Percentiles rank a stretch among this genome's conserved stretches.
phyloP scores from a whole-genome alignment of 2,888 invertebrate species.

The Labia minor region DNA sequence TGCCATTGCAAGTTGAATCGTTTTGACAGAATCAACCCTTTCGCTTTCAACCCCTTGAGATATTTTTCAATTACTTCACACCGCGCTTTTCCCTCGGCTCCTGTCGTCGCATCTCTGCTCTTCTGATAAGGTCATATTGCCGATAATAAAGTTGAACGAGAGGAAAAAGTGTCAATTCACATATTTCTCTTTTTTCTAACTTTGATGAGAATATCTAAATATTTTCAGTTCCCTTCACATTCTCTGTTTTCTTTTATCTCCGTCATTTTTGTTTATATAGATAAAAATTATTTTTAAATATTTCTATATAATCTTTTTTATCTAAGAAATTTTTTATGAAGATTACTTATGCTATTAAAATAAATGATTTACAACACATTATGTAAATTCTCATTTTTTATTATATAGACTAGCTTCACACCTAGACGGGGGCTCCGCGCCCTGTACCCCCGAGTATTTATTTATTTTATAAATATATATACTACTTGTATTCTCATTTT shows the following conservation, averaged over 20 bases:
- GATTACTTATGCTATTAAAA: no score
- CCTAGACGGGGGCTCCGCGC: no score
- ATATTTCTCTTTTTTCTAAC: not conserved
- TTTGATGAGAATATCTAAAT: not conserved
- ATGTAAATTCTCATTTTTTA: no score
- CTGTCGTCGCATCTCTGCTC: not conserved
- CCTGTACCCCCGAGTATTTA: no score
- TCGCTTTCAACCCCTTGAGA: slow-evolving; percentile 7
- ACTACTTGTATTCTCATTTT: no score
- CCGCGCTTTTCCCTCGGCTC: not conserved
- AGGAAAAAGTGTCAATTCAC: not conserved
- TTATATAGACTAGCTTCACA: no score
- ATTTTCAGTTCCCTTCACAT: not conserved
- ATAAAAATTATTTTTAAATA: no score
- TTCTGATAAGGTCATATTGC: slow-evolving; percentile 1
- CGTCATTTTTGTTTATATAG: not conserved
- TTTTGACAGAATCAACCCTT: slow-evolving; percentile 8
- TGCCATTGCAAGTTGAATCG: not conserved
- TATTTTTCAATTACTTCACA: slow-evolving; percentile 13
- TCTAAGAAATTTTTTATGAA: no score
- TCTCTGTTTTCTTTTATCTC: not conserved
- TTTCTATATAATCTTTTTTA: no score
- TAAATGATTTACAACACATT: no score
- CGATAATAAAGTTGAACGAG: not conserved
- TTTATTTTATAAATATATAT: no score